Conservation (phyloP, 2,888 invertebrate species). For the Teinopalpus imperialis region DNA sequence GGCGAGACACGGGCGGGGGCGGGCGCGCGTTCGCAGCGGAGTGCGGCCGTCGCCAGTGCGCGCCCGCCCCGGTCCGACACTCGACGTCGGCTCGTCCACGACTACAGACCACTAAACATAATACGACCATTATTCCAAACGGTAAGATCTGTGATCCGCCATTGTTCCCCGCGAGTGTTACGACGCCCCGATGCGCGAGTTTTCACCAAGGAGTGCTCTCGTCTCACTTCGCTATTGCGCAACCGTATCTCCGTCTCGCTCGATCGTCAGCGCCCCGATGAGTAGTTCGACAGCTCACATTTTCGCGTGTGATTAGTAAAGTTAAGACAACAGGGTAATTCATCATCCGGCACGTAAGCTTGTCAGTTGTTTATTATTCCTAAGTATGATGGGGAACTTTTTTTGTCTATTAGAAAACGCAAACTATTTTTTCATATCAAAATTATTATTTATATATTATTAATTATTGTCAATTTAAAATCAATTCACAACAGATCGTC, state of each 20-base stretch:
- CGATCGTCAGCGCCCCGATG: slow-evolving; percentile 39
- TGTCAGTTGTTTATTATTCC: too few species aligned
- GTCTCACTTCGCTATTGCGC: slow-evolving; percentile 63
- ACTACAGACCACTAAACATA: slow-evolving; percentile 68
- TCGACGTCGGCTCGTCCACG: slow-evolving; percentile 82
- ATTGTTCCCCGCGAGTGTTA: slow-evolving; percentile 62
- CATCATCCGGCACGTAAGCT: slow-evolving; percentile 61
- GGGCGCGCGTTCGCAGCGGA: slow-evolving; percentile 32
- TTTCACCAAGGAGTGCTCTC: slow-evolving; percentile 47
- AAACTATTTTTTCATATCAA: too few species aligned
- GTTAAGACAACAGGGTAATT: slow-evolving; percentile 55
- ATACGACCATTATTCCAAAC: slow-evolving; percentile 73
- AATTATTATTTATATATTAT: too few species aligned
- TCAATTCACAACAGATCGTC: too few species aligned
- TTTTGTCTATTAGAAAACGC: too few species aligned
- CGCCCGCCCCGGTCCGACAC: slow-evolving; percentile 79
- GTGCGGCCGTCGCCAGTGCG: slow-evolving; percentile 64
- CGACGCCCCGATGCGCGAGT: slow-evolving; percentile 37
- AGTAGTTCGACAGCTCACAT: slow-evolving; percentile 39
- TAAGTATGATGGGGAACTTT: too few species aligned
- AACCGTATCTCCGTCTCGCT: slow-evolving; percentile 54
- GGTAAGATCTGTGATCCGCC: slow-evolving; percentile 71
- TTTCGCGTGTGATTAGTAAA: slow-evolving; percentile 61
- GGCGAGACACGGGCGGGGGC: slow-evolving; percentile 40
- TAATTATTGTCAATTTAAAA: too few species aligned